Conservation (phyloP, 2,797 vertebrate species). For the Microcaecilia unicolor region DNA sequence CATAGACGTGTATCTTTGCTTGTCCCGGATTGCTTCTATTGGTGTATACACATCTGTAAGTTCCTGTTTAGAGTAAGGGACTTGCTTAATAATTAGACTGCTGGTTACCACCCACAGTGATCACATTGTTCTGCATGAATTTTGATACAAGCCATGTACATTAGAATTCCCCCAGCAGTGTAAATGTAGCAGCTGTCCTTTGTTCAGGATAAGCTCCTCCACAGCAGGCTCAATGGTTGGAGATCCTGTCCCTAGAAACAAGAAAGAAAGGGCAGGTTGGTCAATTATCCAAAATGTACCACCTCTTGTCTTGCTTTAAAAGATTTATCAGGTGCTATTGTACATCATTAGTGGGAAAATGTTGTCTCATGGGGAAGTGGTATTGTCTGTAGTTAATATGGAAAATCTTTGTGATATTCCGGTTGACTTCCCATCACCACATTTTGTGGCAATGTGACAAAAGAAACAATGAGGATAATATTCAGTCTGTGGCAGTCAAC, state of each 20-base stretch:
- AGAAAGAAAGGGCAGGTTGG: background rate
- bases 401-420: too few species aligned
- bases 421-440: too few species aligned
- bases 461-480: too few species aligned
- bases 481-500: too few species aligned
- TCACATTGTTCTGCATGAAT: conserved; percentile 29
- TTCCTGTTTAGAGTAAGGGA: conserved; percentile 59
- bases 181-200: conserved; percentile 48
- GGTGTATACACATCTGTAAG: conserved; percentile 65
- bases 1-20: conserved; percentile 69
- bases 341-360: too few species aligned
- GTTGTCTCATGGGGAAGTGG: too few species aligned
- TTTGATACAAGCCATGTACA: conserved; percentile 60
- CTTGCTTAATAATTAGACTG: conserved; percentile 22
- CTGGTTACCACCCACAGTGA: conserved; percentile 4
- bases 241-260: conserved; percentile 39
- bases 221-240: conserved; percentile 61
- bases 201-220: conserved; percentile 54
- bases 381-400: too few species aligned
- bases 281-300: too few species aligned
- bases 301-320: too few species aligned
- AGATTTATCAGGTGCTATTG: too few species aligned
- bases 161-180: conserved; percentile 63
- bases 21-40: conserved; percentile 4
- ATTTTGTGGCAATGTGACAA: too few species aligned